Conservation (phyloP, 2,113 vertebrate genomes). For the Formicarius rufipectus region DNA sequence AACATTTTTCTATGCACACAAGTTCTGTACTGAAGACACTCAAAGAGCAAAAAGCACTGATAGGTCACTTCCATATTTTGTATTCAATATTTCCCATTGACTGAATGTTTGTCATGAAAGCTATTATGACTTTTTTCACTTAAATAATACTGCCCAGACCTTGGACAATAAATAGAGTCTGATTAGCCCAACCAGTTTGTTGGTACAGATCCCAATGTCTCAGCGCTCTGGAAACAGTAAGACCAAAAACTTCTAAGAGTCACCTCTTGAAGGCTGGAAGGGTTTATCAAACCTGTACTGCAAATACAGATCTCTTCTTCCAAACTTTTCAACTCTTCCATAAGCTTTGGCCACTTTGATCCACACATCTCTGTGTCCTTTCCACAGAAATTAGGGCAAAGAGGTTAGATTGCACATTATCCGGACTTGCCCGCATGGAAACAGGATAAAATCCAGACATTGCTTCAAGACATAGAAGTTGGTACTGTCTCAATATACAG, state of each 20-base stretch:
- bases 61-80: not conserved
- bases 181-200: not conserved
- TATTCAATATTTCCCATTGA: not conserved
- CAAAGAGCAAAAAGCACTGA: not conserved
- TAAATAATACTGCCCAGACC: not conserved
- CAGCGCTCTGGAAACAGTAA: not conserved
- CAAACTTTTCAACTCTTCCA: not conserved
- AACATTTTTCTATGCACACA: not conserved
- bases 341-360: fast-evolving
- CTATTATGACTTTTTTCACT: not conserved
- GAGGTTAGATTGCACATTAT: not conserved
- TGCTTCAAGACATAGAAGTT: not conserved
- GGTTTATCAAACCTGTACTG: not conserved
- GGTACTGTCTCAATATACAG: not conserved
- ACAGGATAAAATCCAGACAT: not conserved
- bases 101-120: not conserved
- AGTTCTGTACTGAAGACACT: fast-evolving
- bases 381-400: not conserved
- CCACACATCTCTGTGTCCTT: not conserved
- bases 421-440: not conserved
- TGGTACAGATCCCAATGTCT: not conserved
- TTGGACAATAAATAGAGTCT: not conserved
- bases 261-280: not conserved
- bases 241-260: not conserved
- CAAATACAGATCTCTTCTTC: not conserved